A percentile compares a stretch with the other conserved stretches of the same genome.
Conservation (phyloP, 1,140 invertebrate genomes). For the Mesaphorura yosii region DNA sequence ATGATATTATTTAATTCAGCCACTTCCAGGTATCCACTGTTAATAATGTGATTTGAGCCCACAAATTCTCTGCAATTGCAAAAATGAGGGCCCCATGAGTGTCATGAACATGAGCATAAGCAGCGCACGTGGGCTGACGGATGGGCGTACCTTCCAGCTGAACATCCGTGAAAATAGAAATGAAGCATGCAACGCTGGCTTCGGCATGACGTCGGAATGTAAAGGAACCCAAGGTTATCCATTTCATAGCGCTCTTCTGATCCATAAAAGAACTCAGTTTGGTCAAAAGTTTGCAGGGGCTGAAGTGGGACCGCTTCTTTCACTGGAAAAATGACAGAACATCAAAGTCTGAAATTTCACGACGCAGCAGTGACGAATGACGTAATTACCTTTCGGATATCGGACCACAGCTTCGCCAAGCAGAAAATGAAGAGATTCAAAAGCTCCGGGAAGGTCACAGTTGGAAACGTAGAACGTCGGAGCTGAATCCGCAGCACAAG, state of each 20-base stretch:
- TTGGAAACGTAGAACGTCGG: conserved; percentile 11
- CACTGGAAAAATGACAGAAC: no score
- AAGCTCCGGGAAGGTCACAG: conserved; percentile 18
- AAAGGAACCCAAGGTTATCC: conserved; percentile 23
- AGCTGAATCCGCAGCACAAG: not conserved
- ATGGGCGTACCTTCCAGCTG: conserved; percentile 9
- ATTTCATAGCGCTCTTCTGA: conserved; percentile 13
- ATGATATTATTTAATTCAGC: conserved; percentile 24
- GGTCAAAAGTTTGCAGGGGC: conserved; percentile 17
- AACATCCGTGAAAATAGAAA: conserved; percentile 27
- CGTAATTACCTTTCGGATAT: no score
- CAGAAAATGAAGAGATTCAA: conserved; percentile 16
- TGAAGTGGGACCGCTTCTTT: not conserved
- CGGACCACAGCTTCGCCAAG: conserved; percentile 10
- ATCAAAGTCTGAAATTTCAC: no score
- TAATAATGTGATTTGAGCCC: conserved; percentile 12
- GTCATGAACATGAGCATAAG: not conserved
- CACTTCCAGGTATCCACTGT: conserved; percentile 20
- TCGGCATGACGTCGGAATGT: conserved; percentile 15
- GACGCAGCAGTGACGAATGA: no score
- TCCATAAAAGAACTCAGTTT: conserved; percentile 18
- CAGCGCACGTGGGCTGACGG: not conserved
- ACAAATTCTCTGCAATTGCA: conserved; percentile 18
- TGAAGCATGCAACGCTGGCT: conserved; percentile 12
- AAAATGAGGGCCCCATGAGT: not conserved